Conservation (phyloP, 2,888 invertebrate genomes). For the Ceraclea dissimilis region DNA sequence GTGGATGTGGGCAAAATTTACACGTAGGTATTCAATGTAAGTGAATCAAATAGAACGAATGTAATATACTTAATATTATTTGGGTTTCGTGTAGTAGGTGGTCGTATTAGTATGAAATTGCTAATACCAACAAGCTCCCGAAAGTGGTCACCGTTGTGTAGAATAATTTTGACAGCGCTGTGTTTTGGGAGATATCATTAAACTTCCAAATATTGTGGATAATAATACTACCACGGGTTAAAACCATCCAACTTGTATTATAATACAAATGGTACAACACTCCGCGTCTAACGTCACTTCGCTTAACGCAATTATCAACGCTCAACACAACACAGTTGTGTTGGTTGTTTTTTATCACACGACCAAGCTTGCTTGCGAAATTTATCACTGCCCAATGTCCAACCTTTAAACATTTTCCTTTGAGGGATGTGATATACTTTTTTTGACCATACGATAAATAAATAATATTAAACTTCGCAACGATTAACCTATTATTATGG, state of each 20-base stretch:
- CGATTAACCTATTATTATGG: too few species aligned
- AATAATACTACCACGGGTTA: conserved; percentile 1
- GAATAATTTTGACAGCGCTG: conserved; percentile 19
- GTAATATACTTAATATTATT: too few species aligned
- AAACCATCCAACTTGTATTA: background rate
- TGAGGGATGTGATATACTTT: too few species aligned
- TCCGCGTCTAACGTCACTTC: background rate
- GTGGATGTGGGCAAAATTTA: too few species aligned
- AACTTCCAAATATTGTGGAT: conserved; percentile 18
- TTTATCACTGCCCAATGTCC: too few species aligned
- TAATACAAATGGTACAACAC: too few species aligned
- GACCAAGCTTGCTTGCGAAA: too few species aligned
- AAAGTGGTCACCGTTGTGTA: conserved; percentile 8
- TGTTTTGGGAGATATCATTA: conserved; percentile 18
- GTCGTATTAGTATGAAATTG: too few species aligned
- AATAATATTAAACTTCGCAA: background rate
- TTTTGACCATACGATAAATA: background rate
- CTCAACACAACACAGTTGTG: background rate
- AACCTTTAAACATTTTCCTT: too few species aligned
- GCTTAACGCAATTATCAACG: background rate
- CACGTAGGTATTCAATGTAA: too few species aligned
- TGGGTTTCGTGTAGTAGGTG: too few species aligned
- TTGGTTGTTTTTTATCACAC: background rate
- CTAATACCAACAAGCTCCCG: conserved; percentile 2
- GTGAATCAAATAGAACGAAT: too few species aligned